Evolutionary conservation across 2,888 invertebrate species (phyloP), one percentile per base, ranked within the genome.

Genomic region (Amiota minor): DNA sequence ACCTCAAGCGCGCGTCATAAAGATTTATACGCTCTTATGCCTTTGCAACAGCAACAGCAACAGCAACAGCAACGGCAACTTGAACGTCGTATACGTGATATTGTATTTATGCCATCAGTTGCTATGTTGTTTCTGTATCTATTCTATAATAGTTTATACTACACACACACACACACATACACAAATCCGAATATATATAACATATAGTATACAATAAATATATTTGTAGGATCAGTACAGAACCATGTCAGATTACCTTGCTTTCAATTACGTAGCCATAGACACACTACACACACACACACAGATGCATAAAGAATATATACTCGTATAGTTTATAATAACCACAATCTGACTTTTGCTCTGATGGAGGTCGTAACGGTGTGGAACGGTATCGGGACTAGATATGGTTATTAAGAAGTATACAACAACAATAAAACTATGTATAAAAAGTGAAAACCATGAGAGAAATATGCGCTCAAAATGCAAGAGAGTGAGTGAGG

Each of bases 311-410:
- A n/a, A 2, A 50, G 1, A 50, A 14, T 4, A 50, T 50, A 50
- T 14, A 50, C 50, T n/a, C 0, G 12, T 50, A 50, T 50, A 4
- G 3, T n/a, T 50, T 12, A n/a, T n/a, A 50, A 50, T 50, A 50
- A 50, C 53, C 53, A 12, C 53, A 50, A n/a, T 50, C 3, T 16
- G 47, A 65, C 65, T 65, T 65, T 65, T 65, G 46, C 18, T 47
- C 3, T 6, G 16, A 12, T 47, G 45, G 14, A 50, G 53, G 53
- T 35, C 35, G 35, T 35, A 4, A 35, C 35, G 35, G 35, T 35
- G 6, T 35, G 35, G 35, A 35, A 35, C 35, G 35, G 35, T 35
- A 6, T 35, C 35, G 35, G 35, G 35, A 35, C 35, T 35, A 35
- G 35, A 6, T 35, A 8, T 35, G 35, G 35, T 35, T 35, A 35